Evolutionary conservation across 2,888 invertebrate genomes (phyloP).

Genomic region (Tetragonula carbonaria): DNA sequence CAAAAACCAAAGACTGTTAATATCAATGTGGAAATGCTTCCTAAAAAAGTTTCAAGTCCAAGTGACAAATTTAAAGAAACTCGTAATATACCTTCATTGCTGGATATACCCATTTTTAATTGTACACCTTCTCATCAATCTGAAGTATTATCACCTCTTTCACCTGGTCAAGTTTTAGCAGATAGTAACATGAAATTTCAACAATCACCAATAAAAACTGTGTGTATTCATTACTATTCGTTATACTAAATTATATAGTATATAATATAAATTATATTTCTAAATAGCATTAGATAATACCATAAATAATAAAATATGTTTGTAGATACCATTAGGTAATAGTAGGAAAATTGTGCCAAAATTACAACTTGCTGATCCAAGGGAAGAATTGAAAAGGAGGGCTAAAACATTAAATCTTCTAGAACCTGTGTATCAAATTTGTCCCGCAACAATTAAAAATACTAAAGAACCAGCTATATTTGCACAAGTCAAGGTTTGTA

Average conservation of each 20-base stretch:
- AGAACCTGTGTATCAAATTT: conserved; percentile 63
- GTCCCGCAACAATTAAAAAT: conserved; percentile 52
- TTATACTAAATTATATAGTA: background rate
- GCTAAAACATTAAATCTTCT: conserved; percentile 51
- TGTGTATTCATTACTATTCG: conserved; percentile 16
- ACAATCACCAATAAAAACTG: conserved; percentile 3
- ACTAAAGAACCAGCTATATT: conserved; percentile 50
- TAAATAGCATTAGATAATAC: conserved; percentile 26
- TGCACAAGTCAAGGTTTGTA: conserved; percentile 68
- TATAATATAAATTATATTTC: background rate
- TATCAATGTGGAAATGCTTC: conserved; percentile 38
- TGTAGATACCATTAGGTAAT: conserved; percentile 30
- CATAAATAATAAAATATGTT: background rate
- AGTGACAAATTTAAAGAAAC: conserved; percentile 56
- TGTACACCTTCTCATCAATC: conserved; percentile 8
- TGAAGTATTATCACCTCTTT: conserved; percentile 54
- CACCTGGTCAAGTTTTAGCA: conserved; percentile 55
- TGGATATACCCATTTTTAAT: conserved; percentile 2
- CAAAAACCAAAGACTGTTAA: conserved; percentile 64
- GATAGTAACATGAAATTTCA: conserved; percentile 26
- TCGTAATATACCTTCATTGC: conserved; percentile 20
- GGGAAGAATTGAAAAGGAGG: conserved; percentile 48
- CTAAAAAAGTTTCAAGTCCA: conserved; percentile 37
- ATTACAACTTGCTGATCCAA: conserved; percentile 47
- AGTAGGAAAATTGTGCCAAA: conserved; percentile 29